phyloP scores from a whole-genome alignment of 2,113 vertebrate genomes.

The Labeo catla region DNA sequence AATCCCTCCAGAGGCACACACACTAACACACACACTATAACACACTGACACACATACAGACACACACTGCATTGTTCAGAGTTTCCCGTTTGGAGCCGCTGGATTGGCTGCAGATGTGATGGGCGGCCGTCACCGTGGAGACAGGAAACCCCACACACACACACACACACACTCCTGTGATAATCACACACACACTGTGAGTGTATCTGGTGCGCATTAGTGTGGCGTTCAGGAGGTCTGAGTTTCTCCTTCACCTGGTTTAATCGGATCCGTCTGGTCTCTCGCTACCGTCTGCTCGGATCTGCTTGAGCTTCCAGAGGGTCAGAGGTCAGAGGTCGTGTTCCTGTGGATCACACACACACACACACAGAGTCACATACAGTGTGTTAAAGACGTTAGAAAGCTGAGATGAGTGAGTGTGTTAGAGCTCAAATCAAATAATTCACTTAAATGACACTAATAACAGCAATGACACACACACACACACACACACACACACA shows the following conservation, averaged over 20 bases:
- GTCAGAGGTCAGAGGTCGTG: conserved; percentile 20
- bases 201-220: conserved; percentile 35
- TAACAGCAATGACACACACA: not conserved
- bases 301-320: not conserved
- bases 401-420: not conserved
- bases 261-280: conserved; percentile 33
- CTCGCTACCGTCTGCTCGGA: not conserved
- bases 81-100: conserved; percentile 40
- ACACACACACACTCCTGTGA: conserved; percentile 8
- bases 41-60: conserved; percentile 22
- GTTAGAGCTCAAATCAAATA: conserved; percentile 18
- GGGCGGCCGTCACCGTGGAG: conserved; percentile 33
- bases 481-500: not conserved
- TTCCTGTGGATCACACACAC: not conserved
- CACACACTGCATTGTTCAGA: conserved; percentile 42
- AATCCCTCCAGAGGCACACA: not conserved
- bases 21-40: not conserved
- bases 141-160: conserved; percentile 53
- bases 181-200: not conserved
- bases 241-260: conserved; percentile 17
- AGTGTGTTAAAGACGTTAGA: conserved; percentile 13
- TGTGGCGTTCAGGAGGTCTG: not conserved
- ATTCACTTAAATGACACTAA: conserved; percentile 11
- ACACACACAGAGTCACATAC: conserved; percentile 34
- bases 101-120: conserved; percentile 52